Base-by-base conservation (phyloP, 2,888 invertebrate species). In the Philaethria dido region DNA sequence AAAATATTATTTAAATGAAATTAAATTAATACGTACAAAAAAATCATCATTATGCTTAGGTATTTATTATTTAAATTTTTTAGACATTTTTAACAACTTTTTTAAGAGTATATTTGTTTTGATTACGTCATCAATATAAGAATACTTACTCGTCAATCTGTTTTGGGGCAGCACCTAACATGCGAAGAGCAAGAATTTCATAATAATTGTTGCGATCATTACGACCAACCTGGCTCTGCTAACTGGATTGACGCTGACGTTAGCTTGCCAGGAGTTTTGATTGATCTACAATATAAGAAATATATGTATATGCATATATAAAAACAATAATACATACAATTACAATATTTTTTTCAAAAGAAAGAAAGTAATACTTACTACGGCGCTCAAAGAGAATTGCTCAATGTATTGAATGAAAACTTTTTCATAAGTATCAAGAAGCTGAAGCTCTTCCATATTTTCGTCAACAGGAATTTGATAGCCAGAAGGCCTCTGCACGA, bases 341-440 rank as follows among this genome's bases (percentile, higher is more conserved):
- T 8, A 36, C 3, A 36, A 8, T 8, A 36, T 44, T 44, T 29
- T 36, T 44, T 55, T 52, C 42, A n/a, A n/a, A n/a, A n/a, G n/a
- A n/a, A n/a, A n/a, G 20, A 22, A 14, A 39, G 16, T 11, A 33
- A 39, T 67, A 93, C 93, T 75, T n/a, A n/a, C n/a, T 93, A 88
- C 91, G 64, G 95, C 95, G 75, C 95, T 94, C 77, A 93, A 93
- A 76, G 94, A 93, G 57, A 93, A 93, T 77, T 94, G 83, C 72
- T 89, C 85, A 60, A 91, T 74, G 68, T 94, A 89, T 68, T 94
- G 88, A 72, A 93, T 78, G 84, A 90, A 90, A 18, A 81, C 81
- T 69, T 92, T 89, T 78, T 95, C 94, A 83, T 94, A 95, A 66
- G 93, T 86, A 73, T 94, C 90, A 87, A 95, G 94, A 76, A 94